Percentiles rank a stretch among this genome's conserved stretches.
Conservation (phyloP, 92 coral and sea anemone genomes). For the Actinostola sp. region DNA sequence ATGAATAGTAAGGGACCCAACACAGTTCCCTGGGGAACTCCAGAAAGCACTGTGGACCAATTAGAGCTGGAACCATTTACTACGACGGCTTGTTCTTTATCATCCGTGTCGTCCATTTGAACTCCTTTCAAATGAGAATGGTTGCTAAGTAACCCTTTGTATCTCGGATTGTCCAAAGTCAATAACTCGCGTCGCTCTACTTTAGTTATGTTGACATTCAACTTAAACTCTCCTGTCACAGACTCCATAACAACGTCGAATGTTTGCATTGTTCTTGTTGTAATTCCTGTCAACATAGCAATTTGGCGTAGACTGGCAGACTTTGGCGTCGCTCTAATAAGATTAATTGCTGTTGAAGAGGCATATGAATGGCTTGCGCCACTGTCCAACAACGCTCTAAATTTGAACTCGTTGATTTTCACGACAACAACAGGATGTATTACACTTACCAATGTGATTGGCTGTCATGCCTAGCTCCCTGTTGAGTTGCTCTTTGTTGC, state of each 20-base stretch:
- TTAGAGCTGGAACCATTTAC: too few relatives aligned
- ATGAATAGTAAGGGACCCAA: too few relatives aligned
- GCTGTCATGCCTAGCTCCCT: constrained; percentile 63
- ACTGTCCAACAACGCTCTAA: constrained; percentile 65
- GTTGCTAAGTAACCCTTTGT: constrained; percentile 40
- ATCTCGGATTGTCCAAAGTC: constrained; percentile 58
- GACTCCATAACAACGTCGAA: constrained; percentile 41
- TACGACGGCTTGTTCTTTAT: too few relatives aligned
- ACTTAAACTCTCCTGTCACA: constrained; percentile 42
- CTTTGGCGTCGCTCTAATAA: constrained; percentile 56
- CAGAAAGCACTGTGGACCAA: too few relatives aligned
- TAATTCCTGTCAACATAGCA: constrained; percentile 65
- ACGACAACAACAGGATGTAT: constrained; percentile 71
- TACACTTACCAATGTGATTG: constrained; percentile 42
- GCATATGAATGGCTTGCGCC: constrained; percentile 76
- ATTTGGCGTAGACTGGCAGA: constrained; percentile 53
- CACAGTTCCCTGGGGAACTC: too few relatives aligned
- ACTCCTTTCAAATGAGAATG: constrained; percentile 60
- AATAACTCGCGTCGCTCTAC: constrained; percentile 47
- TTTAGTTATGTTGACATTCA: constrained; percentile 36
- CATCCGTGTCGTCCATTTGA: constrained; percentile 50
- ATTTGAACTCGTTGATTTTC: constrained; percentile 56
- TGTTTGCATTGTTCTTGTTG: constrained; percentile 62
- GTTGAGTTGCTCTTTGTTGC: constrained; percentile 20
- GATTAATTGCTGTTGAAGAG: constrained; percentile 58